phyloP scores from a whole-genome alignment of 2,888 invertebrate species.

The Cyrtodaria siliqua region DNA sequence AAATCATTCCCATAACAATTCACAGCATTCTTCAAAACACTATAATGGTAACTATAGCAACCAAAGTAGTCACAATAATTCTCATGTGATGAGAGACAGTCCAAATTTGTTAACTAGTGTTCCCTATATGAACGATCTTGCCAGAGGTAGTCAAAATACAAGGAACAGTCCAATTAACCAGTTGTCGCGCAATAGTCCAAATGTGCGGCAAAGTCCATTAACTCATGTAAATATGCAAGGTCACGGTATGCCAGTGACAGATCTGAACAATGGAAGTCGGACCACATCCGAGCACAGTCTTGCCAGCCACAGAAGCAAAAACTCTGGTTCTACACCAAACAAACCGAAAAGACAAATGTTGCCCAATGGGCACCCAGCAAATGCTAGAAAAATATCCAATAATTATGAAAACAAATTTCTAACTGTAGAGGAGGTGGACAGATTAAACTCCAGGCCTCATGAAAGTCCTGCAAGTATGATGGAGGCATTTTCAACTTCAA shows the following conservation, averaged over 20 bases:
- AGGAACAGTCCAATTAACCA: slow-evolving; percentile 70
- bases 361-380: slow-evolving; percentile 64
- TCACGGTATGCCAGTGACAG: slow-evolving; percentile 67
- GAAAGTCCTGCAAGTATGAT: slow-evolving; percentile 94
- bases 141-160: slow-evolving; percentile 70
- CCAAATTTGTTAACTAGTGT: slow-evolving; percentile 65
- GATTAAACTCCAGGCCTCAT: slow-evolving; percentile 95
- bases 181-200: slow-evolving; percentile 69
- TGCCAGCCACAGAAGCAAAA: slow-evolving; percentile 79
- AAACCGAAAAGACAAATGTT: slow-evolving; percentile 66
- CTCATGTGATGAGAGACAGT: slow-evolving; percentile 55
- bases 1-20: slow-evolving; percentile 62
- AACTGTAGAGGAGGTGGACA: slow-evolving; percentile 96
- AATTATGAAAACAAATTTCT: slow-evolving; percentile 85
- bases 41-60: slow-evolving; percentile 41
- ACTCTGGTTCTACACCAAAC: slow-evolving; percentile 73
- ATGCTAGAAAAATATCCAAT: slow-evolving; percentile 46
- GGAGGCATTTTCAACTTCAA: slow-evolving; percentile 96
- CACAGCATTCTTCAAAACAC: slow-evolving; percentile 61
- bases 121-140: slow-evolving; percentile 69
- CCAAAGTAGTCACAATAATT: slow-evolving; percentile 44
- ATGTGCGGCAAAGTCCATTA: slow-evolving; percentile 71
- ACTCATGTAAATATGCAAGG: slow-evolving; percentile 73
- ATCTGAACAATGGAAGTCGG: slow-evolving; percentile 67
- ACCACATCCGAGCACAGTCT: slow-evolving; percentile 78